A percentile compares a stretch with the other conserved stretches of the same genome.
Evolutionary conservation across 2,888 invertebrate species (phyloP).

Genomic region (Salticus scenicus): DNA sequence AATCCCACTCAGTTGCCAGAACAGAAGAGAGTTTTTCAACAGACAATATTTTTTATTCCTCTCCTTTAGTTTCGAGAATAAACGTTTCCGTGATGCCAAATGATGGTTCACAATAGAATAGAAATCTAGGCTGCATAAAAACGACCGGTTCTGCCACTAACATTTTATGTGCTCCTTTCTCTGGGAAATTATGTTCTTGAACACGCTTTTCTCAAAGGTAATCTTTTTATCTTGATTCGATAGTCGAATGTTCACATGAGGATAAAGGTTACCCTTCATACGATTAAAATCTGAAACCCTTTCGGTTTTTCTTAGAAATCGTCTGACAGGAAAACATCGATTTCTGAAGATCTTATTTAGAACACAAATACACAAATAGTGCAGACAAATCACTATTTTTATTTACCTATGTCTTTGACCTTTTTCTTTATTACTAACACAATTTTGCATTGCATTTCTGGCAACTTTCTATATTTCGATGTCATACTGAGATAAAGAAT

Average conservation of each 20-base stretch:
- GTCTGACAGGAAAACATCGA: too few relatives aligned
- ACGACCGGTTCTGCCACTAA: constrained; percentile 41
- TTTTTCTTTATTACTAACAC: too few relatives aligned
- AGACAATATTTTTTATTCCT: not conserved
- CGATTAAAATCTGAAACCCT: not conserved
- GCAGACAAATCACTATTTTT: too few relatives aligned
- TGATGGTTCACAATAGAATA: constrained; percentile 42
- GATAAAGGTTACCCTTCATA: not conserved
- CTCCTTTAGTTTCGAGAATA: not conserved
- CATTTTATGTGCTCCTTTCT: not conserved
- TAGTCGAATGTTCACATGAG: not conserved
- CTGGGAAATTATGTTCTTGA: not conserved
- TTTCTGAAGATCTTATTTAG: too few relatives aligned
- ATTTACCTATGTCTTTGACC: too few relatives aligned
- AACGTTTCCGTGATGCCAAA: constrained; percentile 27
- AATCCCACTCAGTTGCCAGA: not conserved
- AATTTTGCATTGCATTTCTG: too few relatives aligned
- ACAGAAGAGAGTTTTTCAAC: not conserved
- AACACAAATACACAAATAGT: too few relatives aligned
- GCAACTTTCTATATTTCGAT: too few relatives aligned
- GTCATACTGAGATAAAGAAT: too few relatives aligned
- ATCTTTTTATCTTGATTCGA: not conserved
- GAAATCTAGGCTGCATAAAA: constrained; percentile 49
- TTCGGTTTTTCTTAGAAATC: not conserved
- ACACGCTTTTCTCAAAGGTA: not conserved